These are phyloP conservation scores for Agonopterix alstromeriana DNA, from an alignment of 2,888 invertebrate genomes.

Conservation along the genomic window DNA sequence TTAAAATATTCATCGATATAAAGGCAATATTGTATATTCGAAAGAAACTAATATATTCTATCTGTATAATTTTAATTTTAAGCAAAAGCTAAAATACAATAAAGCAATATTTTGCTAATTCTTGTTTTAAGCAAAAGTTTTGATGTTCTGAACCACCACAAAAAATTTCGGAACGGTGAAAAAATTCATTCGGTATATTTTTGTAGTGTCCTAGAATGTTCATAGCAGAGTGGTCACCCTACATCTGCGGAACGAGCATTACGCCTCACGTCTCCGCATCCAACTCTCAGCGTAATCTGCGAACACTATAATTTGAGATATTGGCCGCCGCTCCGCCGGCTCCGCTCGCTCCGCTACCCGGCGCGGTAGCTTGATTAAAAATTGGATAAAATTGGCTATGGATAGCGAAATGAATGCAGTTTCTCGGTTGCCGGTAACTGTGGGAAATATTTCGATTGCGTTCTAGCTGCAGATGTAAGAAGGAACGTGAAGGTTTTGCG, in stretches of 20 bases:
- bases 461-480: not conserved
- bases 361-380: constrained; percentile 66
- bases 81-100: too few relatives aligned
- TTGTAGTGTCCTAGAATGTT: not conserved
- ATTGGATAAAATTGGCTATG: constrained; percentile 61
- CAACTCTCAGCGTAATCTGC: constrained; percentile 54
- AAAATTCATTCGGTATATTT: too few relatives aligned
- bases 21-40: too few relatives aligned
- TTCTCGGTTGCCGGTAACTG: constrained; percentile 8
- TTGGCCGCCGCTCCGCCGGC: constrained; percentile 36
- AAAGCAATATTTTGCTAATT: too few relatives aligned
- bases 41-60: too few relatives aligned
- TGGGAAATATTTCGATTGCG: constrained; percentile 2
- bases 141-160: too few relatives aligned
- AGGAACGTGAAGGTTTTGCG: too few relatives aligned
- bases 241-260: constrained; percentile 1
- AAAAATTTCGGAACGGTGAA: too few relatives aligned
- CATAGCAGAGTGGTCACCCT: not conserved
- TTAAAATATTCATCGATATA: too few relatives aligned
- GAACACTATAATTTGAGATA: constrained; percentile 69
- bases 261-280: constrained; percentile 37
- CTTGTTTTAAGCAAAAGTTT: too few relatives aligned
- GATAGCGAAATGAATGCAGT: constrained; percentile 46
- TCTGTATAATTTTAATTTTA: too few relatives aligned
- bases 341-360: constrained; percentile 14